A percentile compares a stretch with the other conserved stretches of the same genome.
These are phyloP conservation scores for Labroides dimidiatus DNA, from an alignment of 2,797 vertebrate species.

Conservation along the genomic window DNA sequence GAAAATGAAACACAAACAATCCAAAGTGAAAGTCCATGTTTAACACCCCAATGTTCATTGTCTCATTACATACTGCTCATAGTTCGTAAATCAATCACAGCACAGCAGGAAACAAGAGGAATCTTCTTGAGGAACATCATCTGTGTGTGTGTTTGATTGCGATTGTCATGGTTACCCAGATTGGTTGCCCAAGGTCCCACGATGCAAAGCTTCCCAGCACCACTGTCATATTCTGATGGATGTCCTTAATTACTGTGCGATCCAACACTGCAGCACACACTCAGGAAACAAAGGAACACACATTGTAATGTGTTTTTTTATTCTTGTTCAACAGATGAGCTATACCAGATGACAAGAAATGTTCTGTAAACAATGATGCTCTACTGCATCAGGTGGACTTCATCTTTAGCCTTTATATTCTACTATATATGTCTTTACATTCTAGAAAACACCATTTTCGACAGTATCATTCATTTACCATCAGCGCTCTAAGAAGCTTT, in stretches of 20 bases:
- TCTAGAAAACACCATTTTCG: too few species aligned
- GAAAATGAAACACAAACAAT: too few species aligned
- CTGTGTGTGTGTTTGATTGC: conserved; percentile 51
- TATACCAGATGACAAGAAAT: background rate
- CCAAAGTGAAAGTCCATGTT: background rate
- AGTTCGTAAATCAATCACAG: conserved; percentile 55
- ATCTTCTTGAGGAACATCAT: conserved; percentile 42
- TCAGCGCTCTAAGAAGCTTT: too few species aligned
- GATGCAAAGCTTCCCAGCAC: conserved; percentile 22
- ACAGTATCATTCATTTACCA: too few species aligned
- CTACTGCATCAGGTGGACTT: too few species aligned
- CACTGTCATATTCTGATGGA: conserved; percentile 67
- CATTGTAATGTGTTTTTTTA: background rate
- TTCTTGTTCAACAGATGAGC: background rate
- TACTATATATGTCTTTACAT: too few species aligned
- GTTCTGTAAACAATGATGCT: too few species aligned
- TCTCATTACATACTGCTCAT: conserved; percentile 12
- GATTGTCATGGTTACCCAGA: conserved; percentile 21
- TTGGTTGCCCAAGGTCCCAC: conserved; percentile 27
- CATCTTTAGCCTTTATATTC: too few species aligned
- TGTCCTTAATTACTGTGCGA: conserved; percentile 64
- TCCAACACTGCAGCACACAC: conserved; percentile 30
- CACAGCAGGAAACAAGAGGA: conserved; percentile 45
- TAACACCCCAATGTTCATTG: background rate
- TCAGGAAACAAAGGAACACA: conserved; percentile 15